These are phyloP conservation scores for Sinopyrophorus schimmeli DNA, from an alignment of 2,888 invertebrate genomes.

Conservation along the genomic window DNA sequence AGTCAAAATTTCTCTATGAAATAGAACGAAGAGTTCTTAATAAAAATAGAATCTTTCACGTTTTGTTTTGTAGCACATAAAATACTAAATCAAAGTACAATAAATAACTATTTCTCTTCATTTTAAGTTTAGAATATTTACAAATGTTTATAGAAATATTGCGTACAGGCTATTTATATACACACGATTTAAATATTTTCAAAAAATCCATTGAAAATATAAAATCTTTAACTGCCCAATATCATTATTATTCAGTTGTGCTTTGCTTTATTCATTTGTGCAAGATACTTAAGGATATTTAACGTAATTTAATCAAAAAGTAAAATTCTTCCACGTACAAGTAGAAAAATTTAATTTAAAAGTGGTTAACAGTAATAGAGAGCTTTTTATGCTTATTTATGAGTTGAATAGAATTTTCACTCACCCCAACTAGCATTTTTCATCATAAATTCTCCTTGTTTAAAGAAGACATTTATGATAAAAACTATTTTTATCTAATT, in stretches of 20 bases:
- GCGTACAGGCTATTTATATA: conserved; percentile 46
- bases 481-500: too few relatives aligned
- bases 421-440: too few relatives aligned
- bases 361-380: too few relatives aligned
- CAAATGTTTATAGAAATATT: conserved; percentile 48
- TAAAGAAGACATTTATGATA: too few relatives aligned
- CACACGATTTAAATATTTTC: conserved; percentile 51
- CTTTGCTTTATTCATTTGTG: conserved; percentile 10
- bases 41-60: conserved; percentile 6
- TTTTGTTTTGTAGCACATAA: conserved; percentile 24
- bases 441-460: too few relatives aligned
- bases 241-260: conserved; percentile 28
- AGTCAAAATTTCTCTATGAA: conserved; percentile 34
- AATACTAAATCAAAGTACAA: conserved; percentile 35
- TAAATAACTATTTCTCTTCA: conserved; percentile 37
- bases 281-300: too few relatives aligned
- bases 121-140: conserved; percentile 39
- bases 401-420: too few relatives aligned
- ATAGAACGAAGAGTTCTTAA: too few relatives aligned
- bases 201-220: conserved; percentile 49
- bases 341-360: too few relatives aligned
- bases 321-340: too few relatives aligned
- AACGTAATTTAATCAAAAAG: conserved; percentile 2
- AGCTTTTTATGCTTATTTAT: too few relatives aligned
- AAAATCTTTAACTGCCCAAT: conserved; percentile 42